phyloP scores from a whole-genome alignment of 2,113 vertebrate species.

The Agelaius phoeniceus region DNA sequence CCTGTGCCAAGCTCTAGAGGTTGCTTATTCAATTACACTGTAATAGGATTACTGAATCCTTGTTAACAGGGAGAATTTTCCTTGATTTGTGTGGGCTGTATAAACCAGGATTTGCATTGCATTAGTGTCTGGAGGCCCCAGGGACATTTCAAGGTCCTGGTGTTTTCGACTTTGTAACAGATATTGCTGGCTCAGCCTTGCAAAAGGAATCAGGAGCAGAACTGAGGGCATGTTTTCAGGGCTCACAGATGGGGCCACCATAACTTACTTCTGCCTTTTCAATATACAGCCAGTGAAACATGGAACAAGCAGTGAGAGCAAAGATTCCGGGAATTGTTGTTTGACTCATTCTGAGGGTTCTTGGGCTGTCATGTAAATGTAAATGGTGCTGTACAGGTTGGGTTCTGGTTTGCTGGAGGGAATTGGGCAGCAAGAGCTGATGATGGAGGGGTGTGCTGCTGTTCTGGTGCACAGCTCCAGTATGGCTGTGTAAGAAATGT shows the following conservation, averaged over 20 bases:
- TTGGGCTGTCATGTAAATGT: background rate
- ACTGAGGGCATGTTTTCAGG: background rate
- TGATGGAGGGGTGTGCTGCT: background rate
- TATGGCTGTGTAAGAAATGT: background rate
- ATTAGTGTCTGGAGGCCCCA: background rate
- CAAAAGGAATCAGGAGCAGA: background rate
- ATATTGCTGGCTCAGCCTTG: background rate
- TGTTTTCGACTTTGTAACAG: background rate
- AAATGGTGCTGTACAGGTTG: background rate
- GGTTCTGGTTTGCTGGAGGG: background rate
- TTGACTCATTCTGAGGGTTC: background rate
- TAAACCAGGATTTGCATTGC: background rate
- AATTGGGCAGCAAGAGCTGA: background rate
- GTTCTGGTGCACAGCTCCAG: background rate
- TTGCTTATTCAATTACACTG: accelerated
- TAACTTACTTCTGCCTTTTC: background rate
- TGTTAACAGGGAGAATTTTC: background rate
- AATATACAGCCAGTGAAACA: background rate
- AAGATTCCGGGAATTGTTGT: background rate
- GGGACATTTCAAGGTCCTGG: background rate
- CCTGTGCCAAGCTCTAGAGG: background rate
- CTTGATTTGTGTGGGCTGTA: background rate
- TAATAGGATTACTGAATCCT: background rate
- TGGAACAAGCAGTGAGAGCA: background rate
- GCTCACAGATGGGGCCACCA: background rate